Conservation (phyloP, 2,113 vertebrate genomes). For the Apistogramma diplotaenia region DNA sequence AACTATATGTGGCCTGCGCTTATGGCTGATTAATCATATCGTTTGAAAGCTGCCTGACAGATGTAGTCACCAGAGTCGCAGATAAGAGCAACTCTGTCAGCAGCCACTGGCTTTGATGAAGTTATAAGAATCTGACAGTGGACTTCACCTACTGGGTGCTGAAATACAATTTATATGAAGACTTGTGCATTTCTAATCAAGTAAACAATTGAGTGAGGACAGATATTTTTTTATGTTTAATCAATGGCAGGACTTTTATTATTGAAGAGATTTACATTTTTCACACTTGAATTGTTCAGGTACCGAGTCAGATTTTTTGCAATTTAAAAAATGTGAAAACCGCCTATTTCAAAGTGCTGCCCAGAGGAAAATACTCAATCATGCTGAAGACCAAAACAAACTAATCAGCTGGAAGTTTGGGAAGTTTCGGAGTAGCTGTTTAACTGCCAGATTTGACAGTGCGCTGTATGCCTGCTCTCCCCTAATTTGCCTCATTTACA, state of each 20-base stretch:
- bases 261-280: background rate
- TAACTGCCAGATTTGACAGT: background rate
- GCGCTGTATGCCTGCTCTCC: background rate
- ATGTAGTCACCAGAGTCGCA: conserved; percentile 14
- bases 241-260: background rate
- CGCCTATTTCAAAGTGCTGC: conserved; percentile 10
- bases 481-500: conserved; percentile 2
- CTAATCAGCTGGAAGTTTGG: conserved; percentile 22
- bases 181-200: background rate
- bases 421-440: background rate
- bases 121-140: background rate
- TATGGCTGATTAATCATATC: conserved; percentile 55
- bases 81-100: conserved; percentile 40
- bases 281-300: background rate
- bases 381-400: conserved; percentile 2
- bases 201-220: background rate
- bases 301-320: background rate
- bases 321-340: background rate
- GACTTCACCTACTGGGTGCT: conserved; percentile 20
- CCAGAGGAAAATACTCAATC: background rate
- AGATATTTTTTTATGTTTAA: background rate
- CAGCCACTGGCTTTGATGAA: conserved; percentile 25
- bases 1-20: conserved; percentile 6
- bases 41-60: conserved; percentile 29
- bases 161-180: background rate